phyloP scores from a whole-genome alignment of 2,113 vertebrate genomes.

The Montifringilla adamsi region DNA sequence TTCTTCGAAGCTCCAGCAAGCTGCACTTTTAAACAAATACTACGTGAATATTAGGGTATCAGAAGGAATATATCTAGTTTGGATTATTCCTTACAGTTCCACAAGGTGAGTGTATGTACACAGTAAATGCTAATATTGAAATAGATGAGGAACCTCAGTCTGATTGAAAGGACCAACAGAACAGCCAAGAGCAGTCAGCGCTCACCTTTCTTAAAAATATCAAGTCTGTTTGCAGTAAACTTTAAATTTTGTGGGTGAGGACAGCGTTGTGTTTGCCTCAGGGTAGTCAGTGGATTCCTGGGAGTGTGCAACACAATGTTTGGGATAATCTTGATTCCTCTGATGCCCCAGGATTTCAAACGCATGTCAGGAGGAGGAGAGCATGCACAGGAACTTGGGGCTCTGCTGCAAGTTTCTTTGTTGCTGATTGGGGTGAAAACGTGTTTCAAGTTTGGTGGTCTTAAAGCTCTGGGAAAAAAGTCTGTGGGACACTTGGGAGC shows the following conservation, averaged over 20 bases:
- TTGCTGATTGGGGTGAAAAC: background rate
- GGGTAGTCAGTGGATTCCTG: background rate
- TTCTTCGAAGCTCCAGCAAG: background rate
- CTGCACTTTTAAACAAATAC: background rate
- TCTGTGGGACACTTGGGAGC: background rate
- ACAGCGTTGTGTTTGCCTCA: background rate
- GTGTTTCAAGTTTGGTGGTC: background rate
- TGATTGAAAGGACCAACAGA: background rate
- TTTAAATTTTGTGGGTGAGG: background rate
- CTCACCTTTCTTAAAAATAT: background rate
- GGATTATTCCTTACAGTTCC: background rate
- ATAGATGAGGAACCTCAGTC: background rate
- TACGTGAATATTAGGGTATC: fast-evolving
- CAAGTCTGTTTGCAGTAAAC: background rate
- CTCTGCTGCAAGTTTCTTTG: background rate
- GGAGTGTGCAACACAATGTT: background rate
- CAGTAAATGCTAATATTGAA: background rate
- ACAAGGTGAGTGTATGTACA: background rate
- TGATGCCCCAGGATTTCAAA: background rate
- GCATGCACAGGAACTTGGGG: fast-evolving
- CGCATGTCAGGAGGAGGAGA: background rate
- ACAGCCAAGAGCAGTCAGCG: background rate
- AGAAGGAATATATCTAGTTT: background rate
- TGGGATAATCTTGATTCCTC: background rate
- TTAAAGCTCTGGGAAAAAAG: background rate